These are phyloP conservation scores for Subacronicta megacephala DNA, from an alignment of 2,888 invertebrate species.

Conservation along the genomic window DNA sequence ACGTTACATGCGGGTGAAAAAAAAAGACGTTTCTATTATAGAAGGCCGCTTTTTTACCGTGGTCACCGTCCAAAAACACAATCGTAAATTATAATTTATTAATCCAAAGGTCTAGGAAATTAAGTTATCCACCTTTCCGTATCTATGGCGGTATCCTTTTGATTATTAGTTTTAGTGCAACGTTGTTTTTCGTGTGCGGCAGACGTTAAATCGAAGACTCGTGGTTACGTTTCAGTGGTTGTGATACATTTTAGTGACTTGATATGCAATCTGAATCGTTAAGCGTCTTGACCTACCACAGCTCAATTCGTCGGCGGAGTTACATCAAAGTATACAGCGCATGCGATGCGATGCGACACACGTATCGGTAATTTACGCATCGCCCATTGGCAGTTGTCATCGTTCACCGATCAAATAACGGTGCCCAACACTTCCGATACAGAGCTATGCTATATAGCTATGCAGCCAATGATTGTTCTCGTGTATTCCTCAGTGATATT, in stretches of 20 bases:
- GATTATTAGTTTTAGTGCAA: constrained; percentile 74
- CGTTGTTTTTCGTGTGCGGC: constrained; percentile 69
- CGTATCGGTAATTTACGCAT: constrained; percentile 81
- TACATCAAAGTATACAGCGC: constrained; percentile 71
- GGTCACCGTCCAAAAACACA: constrained; percentile 74
- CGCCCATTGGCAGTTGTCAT: constrained; percentile 57
- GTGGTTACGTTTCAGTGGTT: constrained; percentile 51
- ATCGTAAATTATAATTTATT: constrained; percentile 89
- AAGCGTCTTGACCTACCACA: constrained; percentile 79
- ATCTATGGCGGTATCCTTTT: constrained; percentile 82
- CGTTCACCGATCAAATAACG: constrained; percentile 37
- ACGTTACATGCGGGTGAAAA: constrained; percentile 79
- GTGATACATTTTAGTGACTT: constrained; percentile 65
- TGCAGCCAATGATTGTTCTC: constrained; percentile 32
- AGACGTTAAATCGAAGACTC: constrained; percentile 68
- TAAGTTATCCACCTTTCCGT: constrained; percentile 82
- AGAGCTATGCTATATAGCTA: too few relatives aligned
- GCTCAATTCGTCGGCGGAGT: constrained; percentile 72
- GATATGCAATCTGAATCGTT: constrained; percentile 65
- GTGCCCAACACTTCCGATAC: constrained; percentile 22
- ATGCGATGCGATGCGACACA: constrained; percentile 76
- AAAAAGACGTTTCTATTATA: constrained; percentile 88
- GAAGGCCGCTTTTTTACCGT: constrained; percentile 79
- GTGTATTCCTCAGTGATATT: constrained; percentile 29
- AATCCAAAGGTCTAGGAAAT: constrained; percentile 80